A percentile compares a stretch with the other conserved stretches of the same genome.
Conservation (phyloP, 2,113 vertebrate genomes). For the Struthidea cinerea region DNA sequence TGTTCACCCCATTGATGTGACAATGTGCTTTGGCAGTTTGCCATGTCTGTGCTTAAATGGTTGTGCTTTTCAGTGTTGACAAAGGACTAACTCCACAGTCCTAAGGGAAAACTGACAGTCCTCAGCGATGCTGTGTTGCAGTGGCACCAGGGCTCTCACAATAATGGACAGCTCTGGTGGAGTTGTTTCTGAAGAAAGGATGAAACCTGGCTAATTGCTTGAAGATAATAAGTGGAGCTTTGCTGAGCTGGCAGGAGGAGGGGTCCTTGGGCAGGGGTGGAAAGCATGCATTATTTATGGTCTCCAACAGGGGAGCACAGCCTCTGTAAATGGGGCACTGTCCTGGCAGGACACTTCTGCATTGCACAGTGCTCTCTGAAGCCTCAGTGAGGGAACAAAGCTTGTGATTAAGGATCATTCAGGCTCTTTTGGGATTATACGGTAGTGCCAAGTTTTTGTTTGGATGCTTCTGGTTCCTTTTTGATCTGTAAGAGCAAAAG, state of each 20-base stretch:
- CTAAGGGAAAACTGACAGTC: neutral
- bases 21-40: neutral
- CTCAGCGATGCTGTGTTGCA: neutral
- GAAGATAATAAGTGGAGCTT: neutral
- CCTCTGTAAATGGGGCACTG: neutral
- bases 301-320: neutral
- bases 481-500: neutral
- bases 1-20: neutral
- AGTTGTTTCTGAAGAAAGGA: neutral
- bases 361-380: neutral
- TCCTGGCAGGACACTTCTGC: neutral
- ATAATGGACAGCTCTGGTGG: neutral
- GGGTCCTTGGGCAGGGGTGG: neutral
- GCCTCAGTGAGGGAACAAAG: neutral
- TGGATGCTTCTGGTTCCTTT: neutral
- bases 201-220: neutral
- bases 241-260: neutral
- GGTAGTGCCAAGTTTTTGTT: neutral
- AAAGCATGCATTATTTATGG: neutral
- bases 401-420: neutral
- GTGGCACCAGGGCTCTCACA: neutral
- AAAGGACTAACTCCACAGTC: neutral
- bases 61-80: neutral
- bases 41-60: neutral
- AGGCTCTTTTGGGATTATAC: neutral